Percentiles rank a stretch among this genome's conserved stretches.
These are phyloP conservation scores for Anadara kagoshimensis DNA, from an alignment of 1,140 invertebrate genomes.

Conservation along the genomic window DNA sequence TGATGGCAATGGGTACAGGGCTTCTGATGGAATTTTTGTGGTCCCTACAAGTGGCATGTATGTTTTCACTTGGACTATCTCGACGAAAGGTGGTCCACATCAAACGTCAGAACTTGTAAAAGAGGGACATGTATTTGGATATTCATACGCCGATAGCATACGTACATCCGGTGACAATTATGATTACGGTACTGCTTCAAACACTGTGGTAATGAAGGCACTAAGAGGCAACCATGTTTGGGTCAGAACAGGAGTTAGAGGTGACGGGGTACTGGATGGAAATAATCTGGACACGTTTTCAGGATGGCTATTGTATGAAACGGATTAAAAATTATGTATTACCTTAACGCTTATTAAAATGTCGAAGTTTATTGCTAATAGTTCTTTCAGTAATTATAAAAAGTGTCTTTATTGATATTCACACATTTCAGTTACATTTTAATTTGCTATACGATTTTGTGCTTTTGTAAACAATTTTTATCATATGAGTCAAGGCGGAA, in stretches of 20 bases:
- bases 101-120: not conserved
- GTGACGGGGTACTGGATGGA: not conserved
- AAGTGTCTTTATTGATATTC: too few relatives aligned
- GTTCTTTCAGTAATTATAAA: too few relatives aligned
- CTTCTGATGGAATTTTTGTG: not conserved
- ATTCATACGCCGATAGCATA: not conserved
- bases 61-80: constrained; percentile 11
- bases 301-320: constrained; percentile 1
- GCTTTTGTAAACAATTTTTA: too few relatives aligned
- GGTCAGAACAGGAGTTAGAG: not conserved
- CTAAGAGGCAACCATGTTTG: constrained; percentile 1
- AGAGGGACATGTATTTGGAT: not conserved
- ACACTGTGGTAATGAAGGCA: constrained; percentile 6
- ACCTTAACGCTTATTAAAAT: too few relatives aligned
- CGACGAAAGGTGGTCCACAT: not conserved
- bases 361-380: too few relatives aligned
- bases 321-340: not conserved
- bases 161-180: not conserved
- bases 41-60: not conserved
- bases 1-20: not conserved
- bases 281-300: not conserved
- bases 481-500: too few relatives aligned
- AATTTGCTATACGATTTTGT: too few relatives aligned
- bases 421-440: too few relatives aligned
- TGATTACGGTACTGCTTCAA: not conserved